Conservation (phyloP, 2,113 vertebrate species). For the Dermatemys mawii region DNA sequence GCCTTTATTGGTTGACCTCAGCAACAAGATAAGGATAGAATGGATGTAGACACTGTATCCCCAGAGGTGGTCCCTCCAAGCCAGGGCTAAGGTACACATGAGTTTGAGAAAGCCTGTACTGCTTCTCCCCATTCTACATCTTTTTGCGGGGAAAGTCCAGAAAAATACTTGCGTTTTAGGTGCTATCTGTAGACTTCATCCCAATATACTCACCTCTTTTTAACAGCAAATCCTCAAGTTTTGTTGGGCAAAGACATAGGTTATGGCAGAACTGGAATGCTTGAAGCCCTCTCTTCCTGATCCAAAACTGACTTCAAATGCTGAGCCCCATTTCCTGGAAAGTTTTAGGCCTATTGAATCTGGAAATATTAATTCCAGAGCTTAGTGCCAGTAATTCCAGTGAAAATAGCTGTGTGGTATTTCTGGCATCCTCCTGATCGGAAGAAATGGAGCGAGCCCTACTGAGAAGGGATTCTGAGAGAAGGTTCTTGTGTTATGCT, state of each 20-base stretch:
- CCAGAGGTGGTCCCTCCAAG: not conserved
- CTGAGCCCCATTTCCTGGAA: not conserved
- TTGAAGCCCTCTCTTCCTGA: not conserved
- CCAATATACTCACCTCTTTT: not conserved
- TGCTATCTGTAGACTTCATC: not conserved
- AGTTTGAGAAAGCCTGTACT: not conserved
- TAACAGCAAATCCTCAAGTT: not conserved
- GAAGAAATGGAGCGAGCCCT: not conserved
- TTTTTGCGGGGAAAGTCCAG: not conserved
- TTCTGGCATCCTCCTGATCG: fast-evolving
- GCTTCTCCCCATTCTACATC: fast-evolving
- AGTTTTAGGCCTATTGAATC: not conserved
- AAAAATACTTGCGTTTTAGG: not conserved
- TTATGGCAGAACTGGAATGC: not conserved
- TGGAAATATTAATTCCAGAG: not conserved
- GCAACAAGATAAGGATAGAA: not conserved
- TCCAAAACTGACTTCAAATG: not conserved
- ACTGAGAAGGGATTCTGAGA: not conserved
- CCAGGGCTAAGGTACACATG: not conserved
- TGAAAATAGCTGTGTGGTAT: not conserved
- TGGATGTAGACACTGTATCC: not conserved
- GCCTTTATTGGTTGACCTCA: not conserved
- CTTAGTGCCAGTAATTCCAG: not conserved
- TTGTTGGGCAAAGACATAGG: not conserved
- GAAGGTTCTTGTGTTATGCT: not conserved